Evolutionary conservation across 2,113 vertebrate genomes (phyloP).

Genomic region (Agelaius phoeniceus): DNA sequence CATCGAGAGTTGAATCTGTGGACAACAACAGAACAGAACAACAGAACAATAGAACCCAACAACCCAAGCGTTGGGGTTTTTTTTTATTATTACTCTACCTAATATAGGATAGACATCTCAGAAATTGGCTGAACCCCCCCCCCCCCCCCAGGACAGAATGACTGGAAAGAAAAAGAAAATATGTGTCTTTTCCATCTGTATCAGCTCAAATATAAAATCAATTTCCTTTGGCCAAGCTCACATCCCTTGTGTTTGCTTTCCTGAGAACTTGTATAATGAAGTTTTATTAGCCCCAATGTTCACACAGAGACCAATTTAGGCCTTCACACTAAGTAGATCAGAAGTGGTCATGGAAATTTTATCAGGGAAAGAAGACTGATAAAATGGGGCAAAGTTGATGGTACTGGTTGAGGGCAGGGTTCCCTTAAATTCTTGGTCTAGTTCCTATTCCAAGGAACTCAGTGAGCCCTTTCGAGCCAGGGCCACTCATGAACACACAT

Average conservation of each 20-base stretch:
- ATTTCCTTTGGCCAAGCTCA: neutral
- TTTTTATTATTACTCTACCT: neutral
- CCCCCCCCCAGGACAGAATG: neutral
- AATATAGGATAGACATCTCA: neutral
- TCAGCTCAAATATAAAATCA: neutral
- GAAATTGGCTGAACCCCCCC: neutral
- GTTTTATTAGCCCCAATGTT: conserved; percentile 16
- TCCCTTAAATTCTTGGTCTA: neutral
- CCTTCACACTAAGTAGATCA: neutral
- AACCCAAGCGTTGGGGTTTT: neutral
- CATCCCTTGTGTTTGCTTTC: neutral
- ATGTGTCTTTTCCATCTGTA: neutral
- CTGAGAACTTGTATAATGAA: neutral
- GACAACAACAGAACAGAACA: neutral
- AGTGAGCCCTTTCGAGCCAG: neutral
- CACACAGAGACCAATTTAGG: neutral
- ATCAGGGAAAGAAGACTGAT: neutral
- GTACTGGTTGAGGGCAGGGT: neutral
- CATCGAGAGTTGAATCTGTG: neutral
- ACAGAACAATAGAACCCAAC: too few relatives aligned
- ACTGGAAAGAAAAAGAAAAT: neutral
- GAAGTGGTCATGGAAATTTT: neutral
- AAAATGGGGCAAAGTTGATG: neutral
- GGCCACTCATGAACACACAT: neutral
- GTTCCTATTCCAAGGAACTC: neutral